Evolutionary conservation across 2,797 vertebrate species (phyloP), one percentile per base, ranked within the genome.

Genomic region (Clarias laeviceps): DNA sequence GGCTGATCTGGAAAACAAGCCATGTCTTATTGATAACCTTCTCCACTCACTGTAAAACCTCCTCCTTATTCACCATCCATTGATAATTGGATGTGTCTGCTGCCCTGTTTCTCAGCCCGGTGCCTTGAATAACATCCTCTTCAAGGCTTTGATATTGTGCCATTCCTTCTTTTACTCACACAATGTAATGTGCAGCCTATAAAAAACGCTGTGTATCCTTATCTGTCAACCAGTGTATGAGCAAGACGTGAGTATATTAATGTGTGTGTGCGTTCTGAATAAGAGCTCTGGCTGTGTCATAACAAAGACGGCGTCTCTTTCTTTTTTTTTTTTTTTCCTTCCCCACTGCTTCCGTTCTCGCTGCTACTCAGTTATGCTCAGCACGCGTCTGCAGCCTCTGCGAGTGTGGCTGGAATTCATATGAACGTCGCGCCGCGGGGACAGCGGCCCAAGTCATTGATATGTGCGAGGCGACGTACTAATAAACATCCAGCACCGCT

Each of bases 351-450:
- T 84, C 88, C 87, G 90, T 90, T 89, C 82, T 87, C 84, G 88
- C 87, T 72, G 84, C 93, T 93, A 90, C 93, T 96, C 94, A 89
- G 94, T 93, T 92, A 95, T 95, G 94, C 94, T 93, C 90, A 84
- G 94, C 94, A 95, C 93, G 94, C 93, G 93, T 91, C 91, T 91
- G 92, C 90, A 72, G 88, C 92, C 90, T 92, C 91, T 82, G 92
- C 69, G 91, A 92, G 94, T 93, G 95, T 95, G 95, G 94, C 94
- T 95, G 92, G 94, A 95, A 95, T 96, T 94, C 94, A 92, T 95
- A 95, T 95, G 93, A 95, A 93, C 89, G 91, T 92, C 91, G 93
- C 92, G 92, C 90, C 76, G 90, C 90, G 89, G 92, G 92, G 92
- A 90, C 89, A 89, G 92, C 91, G 91, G 85, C 34, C 91, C 89